Evolutionary conservation across 2,888 invertebrate genomes (phyloP), one percentile per base, ranked within the genome.

Genomic region (Chrysopilus asiliformis): DNA sequence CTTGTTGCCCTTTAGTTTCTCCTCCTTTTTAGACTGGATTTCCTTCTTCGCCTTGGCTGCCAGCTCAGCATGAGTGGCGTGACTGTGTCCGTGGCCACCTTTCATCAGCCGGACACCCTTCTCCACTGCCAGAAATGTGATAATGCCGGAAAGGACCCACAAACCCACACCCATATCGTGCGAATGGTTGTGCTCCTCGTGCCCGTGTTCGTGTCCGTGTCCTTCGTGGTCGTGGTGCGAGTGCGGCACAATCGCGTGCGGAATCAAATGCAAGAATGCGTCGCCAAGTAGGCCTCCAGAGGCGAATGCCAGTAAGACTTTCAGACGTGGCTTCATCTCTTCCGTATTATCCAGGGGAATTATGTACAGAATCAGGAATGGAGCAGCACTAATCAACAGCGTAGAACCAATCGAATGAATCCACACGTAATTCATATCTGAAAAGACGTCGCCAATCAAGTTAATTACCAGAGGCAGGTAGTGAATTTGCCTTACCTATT

Each of bases 201-300:
- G 68, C 26, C 53, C 56, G 35, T 63, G 55, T 14, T 48, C 52
- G 48, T 76, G 73, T 1, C 65, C 56, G 52, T 82, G 74, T 7
- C 17, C 2, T 1, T 55, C 48, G 9, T 34, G 46, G 1, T 53
- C 53, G 3, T 51, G 57, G 44, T 67, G 64, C 0, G 54, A 53
- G 39, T 72, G 70, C 0, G 76, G 73, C 46, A 68, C 68, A 18
- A 80, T 72, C 31, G 98, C 94, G 64, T 99, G 98, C 2, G 98
- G 98, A 55, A 99, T 98, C 44, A 99, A 68, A 66, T 99, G 98
- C 5, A 99, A 71, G 62, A 99, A 99, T 0, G 98, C 97, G 68
- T 99, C 98, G 6, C 98, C 98, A 1, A 99, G 70, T 10, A 99
- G 70, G 30, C 98, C 91, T 28, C 94, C 91, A 2, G 93, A 90